These are phyloP conservation scores for Tachina lurida DNA, from an alignment of 2,888 invertebrate genomes.

Conservation along the genomic window DNA sequence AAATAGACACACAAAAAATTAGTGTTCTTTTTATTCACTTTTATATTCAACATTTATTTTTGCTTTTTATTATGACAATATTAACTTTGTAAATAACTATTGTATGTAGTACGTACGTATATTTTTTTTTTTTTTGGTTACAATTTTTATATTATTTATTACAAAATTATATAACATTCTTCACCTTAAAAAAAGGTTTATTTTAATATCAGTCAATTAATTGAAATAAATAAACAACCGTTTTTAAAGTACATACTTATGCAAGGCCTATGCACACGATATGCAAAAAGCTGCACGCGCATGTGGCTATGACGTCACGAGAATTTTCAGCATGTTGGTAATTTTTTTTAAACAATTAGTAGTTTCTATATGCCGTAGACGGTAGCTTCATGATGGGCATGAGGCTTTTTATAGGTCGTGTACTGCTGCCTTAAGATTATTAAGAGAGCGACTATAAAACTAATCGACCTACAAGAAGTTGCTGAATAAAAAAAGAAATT, in stretches of 20 bases:
- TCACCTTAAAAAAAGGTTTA: slow-evolving; percentile 33
- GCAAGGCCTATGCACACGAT: not conserved
- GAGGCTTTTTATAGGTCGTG: too few species aligned
- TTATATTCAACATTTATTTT: slow-evolving; percentile 15
- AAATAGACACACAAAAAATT: not conserved
- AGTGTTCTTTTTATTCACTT: not conserved
- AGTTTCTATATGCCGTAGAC: too few species aligned
- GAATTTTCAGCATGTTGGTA: too few species aligned
- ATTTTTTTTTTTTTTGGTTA: not conserved
- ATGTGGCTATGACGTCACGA: not conserved
- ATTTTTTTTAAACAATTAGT: too few species aligned
- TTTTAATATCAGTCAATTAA: slow-evolving; percentile 63
- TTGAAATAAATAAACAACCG: slow-evolving; percentile 49
- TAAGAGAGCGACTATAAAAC: not conserved
- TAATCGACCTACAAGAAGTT: not conserved
- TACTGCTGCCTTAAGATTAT: not conserved
- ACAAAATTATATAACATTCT: slow-evolving; percentile 32
- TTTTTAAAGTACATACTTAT: not conserved
- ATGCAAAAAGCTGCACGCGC: not conserved
- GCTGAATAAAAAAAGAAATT: not conserved
- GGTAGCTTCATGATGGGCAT: too few species aligned
- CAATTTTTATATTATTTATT: slow-evolving; percentile 22
- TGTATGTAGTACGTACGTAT: not conserved
- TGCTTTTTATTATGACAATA: not conserved
- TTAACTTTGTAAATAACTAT: slow-evolving; percentile 4